Percentiles rank a stretch among this genome's conserved stretches.
Conservation (phyloP, 2,797 vertebrate genomes). For the Channa striata region DNA sequence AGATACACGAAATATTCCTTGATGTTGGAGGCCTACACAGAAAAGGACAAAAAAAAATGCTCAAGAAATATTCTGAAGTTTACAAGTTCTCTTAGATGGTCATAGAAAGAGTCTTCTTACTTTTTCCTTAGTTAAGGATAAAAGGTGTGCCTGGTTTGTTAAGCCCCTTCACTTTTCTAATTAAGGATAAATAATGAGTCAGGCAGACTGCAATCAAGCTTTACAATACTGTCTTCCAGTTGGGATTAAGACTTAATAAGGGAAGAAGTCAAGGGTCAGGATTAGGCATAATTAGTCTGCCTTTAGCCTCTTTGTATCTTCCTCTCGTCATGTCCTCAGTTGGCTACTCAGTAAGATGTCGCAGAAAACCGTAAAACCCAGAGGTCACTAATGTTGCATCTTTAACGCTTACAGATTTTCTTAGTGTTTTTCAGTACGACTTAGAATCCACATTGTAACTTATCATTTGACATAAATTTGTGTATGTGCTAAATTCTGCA, state of each 20-base stretch:
- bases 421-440: too few species aligned
- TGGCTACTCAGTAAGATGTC: neutral
- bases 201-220: constrained; percentile 54
- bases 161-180: constrained; percentile 69
- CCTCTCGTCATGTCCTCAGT: neutral
- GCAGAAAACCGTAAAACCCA: neutral
- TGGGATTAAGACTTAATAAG: constrained; percentile 74
- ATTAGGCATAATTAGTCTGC: constrained; percentile 60
- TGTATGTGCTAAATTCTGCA: too few species aligned
- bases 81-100: constrained; percentile 1
- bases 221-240: constrained; percentile 56
- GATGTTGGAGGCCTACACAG: constrained; percentile 94
- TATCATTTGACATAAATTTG: neutral
- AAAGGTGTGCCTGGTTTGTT: constrained; percentile 55
- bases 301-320: constrained; percentile 26
- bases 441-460: too few species aligned
- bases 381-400: constrained; percentile 5
- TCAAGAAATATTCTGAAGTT: too few species aligned
- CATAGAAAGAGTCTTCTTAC: constrained; percentile 7
- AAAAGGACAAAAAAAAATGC: constrained; percentile 24
- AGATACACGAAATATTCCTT: constrained; percentile 97
- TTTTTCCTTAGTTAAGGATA: constrained; percentile 20
- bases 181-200: constrained; percentile 74
- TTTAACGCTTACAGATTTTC: constrained; percentile 8
- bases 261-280: constrained; percentile 60